Evolutionary conservation across 2,113 vertebrate genomes (phyloP).

Genomic region (Sprattus sprattus): DNA sequence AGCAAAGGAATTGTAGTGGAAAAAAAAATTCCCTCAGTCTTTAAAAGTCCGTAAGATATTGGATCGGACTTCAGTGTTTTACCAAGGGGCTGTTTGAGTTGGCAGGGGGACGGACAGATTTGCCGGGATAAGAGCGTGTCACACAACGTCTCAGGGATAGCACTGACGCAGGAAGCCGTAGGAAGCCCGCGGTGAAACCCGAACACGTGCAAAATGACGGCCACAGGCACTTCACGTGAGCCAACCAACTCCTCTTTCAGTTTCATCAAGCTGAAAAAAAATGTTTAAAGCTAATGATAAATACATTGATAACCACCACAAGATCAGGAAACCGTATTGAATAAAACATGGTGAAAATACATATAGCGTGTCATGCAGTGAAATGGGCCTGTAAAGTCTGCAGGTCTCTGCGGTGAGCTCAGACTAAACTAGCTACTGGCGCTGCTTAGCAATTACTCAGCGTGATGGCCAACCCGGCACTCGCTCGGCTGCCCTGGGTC

Average conservation of each 20-base stretch:
- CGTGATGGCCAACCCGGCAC: background rate
- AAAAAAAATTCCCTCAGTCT: conserved; percentile 54
- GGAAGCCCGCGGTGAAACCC: conserved; percentile 71
- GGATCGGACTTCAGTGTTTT: conserved; percentile 69
- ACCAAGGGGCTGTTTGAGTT: conserved; percentile 70
- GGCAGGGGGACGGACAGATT: conserved; percentile 60
- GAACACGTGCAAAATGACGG: conserved; percentile 68
- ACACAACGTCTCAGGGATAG: conserved; percentile 64
- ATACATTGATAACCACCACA: background rate
- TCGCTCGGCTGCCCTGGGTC: background rate
- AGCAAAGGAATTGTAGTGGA: conserved; percentile 2
- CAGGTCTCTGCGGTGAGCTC: background rate
- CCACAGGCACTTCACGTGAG: conserved; percentile 61
- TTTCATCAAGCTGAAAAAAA: background rate
- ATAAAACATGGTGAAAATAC: background rate
- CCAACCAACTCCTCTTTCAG: conserved; percentile 54
- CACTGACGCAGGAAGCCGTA: conserved; percentile 64
- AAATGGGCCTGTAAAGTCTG: conserved; percentile 2
- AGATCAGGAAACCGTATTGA: background rate
- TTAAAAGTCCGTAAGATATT: conserved; percentile 61
- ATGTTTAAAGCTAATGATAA: background rate
- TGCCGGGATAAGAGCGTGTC: conserved; percentile 68
- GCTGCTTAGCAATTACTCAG: background rate
- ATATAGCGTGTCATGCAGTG: background rate
- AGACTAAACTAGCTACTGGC: conserved; percentile 9